Percentiles rank a stretch among this genome's conserved stretches.
phyloP scores from a whole-genome alignment of 2,797 vertebrate genomes.

The Pseudochromis fuscus region DNA sequence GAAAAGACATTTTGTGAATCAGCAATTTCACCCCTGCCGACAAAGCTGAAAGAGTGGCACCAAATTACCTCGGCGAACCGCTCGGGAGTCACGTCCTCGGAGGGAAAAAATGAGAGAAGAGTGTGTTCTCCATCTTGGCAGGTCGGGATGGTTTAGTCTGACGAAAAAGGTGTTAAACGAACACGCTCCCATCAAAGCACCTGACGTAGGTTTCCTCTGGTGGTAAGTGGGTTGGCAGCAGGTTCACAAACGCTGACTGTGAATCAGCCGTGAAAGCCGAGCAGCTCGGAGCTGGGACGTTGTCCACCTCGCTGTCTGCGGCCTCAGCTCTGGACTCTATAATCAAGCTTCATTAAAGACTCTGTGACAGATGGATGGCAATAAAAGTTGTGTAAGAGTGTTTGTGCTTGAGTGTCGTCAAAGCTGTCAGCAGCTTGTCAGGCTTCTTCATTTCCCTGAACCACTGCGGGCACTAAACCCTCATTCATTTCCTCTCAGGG shows the following conservation, averaged over 20 bases:
- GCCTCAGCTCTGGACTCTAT: conserved; percentile 41
- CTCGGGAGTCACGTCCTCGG: conserved; percentile 41
- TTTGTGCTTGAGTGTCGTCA: conserved; percentile 55
- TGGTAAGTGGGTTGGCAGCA: conserved; percentile 31
- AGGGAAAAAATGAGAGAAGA: conserved; percentile 43
- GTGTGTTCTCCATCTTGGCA: conserved; percentile 70
- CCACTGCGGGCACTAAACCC: conserved; percentile 38
- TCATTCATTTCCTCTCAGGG: conserved; percentile 64
- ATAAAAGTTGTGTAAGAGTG: conserved; percentile 25
- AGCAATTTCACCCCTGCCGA: conserved; percentile 45
- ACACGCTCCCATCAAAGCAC: conserved; percentile 8
- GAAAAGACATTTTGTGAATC: conserved; percentile 66
- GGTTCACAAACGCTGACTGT: conserved; percentile 36
- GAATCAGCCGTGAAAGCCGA: conserved; percentile 18
- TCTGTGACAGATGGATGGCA: conserved; percentile 47
- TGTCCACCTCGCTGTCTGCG: conserved; percentile 49
- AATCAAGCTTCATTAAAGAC: conserved; percentile 65
- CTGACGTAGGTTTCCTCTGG: conserved; percentile 32
- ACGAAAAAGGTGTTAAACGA: conserved; percentile 39
- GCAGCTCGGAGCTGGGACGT: conserved; percentile 17
- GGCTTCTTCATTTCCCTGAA: conserved; percentile 60
- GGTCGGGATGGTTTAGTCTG: conserved; percentile 67
- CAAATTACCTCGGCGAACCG: conserved; percentile 41
- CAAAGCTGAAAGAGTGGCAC: conserved; percentile 48
- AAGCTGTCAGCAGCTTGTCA: conserved; percentile 65